A percentile compares a stretch with the other conserved stretches of the same genome.
Conservation (phyloP, 2,113 vertebrate genomes). For the Sebastes fasciatus region DNA sequence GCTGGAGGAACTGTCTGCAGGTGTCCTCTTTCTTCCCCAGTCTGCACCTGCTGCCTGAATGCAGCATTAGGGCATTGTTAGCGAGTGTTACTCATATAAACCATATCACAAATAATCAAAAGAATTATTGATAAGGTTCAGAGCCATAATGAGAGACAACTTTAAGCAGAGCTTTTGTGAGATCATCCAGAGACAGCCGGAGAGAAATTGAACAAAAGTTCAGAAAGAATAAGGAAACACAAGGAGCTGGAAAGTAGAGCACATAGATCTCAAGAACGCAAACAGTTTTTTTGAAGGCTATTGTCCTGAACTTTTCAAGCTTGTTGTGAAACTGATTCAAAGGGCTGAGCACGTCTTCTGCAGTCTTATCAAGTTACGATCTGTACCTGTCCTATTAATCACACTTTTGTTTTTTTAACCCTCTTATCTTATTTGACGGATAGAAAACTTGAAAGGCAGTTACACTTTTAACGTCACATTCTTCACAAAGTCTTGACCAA, state of each 20-base stretch:
- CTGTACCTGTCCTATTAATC: too few species aligned
- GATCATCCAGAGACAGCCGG: too few species aligned
- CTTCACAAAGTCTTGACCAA: too few species aligned
- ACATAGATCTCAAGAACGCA: neutral
- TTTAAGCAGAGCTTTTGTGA: neutral
- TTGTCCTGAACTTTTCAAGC: neutral
- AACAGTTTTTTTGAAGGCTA: neutral
- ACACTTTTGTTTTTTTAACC: neutral
- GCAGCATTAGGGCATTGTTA: neutral
- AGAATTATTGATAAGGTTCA: neutral
- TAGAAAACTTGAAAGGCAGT: too few species aligned
- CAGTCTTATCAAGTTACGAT: neutral
- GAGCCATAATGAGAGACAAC: neutral
- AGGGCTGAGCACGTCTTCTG: neutral
- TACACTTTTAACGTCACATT: too few species aligned
- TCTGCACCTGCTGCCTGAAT: neutral
- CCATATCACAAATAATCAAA: neutral
- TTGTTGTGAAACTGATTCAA: neutral
- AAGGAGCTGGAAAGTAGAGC: neutral
- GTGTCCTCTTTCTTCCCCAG: neutral
- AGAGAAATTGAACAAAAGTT: too few species aligned
- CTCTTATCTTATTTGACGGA: too few species aligned
- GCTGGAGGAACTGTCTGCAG: too few species aligned
- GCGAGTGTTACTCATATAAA: neutral
- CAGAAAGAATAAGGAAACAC: too few species aligned